Conservation (phyloP, 1,140 invertebrate genomes). For the Mamestra configurata region DNA sequence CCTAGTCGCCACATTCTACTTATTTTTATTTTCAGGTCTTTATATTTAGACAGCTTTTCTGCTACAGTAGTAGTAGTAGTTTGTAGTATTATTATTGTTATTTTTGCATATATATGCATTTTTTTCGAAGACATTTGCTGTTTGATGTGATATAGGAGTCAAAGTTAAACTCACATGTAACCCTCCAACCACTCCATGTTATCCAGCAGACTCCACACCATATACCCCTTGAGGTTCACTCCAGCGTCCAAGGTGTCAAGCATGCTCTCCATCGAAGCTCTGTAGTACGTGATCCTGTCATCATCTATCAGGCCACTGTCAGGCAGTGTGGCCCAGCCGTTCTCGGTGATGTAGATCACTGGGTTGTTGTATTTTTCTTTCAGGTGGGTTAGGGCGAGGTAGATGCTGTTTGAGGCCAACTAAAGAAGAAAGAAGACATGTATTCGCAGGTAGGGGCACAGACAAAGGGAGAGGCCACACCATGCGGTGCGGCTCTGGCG, state of each 20-base stretch:
- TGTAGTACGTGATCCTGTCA: constrained; percentile 71
- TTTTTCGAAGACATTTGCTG: too few relatives aligned
- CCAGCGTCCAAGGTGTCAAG: constrained; percentile 91
- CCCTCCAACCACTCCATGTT: constrained; percentile 88
- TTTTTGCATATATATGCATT: too few relatives aligned
- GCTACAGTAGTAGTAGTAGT: too few relatives aligned
- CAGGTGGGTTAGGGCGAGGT: constrained; percentile 77
- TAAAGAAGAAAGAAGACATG: neutral
- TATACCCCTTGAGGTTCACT: constrained; percentile 89
- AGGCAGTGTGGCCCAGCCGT: constrained; percentile 80
- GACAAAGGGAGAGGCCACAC: too few relatives aligned
- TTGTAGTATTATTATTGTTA: too few relatives aligned
- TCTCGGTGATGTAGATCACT: constrained; percentile 89
- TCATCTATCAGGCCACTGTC: constrained; percentile 85
- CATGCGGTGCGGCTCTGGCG: too few relatives aligned
- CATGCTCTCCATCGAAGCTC: constrained; percentile 84
- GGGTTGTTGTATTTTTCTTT: constrained; percentile 85
- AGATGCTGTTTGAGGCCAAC: constrained; percentile 28
- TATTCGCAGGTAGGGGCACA: too few relatives aligned
- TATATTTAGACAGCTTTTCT: too few relatives aligned
- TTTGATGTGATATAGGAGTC: too few relatives aligned
- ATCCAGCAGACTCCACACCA: constrained; percentile 74
- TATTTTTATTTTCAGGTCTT: too few relatives aligned
- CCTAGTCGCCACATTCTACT: too few relatives aligned
- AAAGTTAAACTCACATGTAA: constrained; percentile 76